Conservation (phyloP, 2,888 invertebrate genomes). For the Apamea monoglypha region DNA sequence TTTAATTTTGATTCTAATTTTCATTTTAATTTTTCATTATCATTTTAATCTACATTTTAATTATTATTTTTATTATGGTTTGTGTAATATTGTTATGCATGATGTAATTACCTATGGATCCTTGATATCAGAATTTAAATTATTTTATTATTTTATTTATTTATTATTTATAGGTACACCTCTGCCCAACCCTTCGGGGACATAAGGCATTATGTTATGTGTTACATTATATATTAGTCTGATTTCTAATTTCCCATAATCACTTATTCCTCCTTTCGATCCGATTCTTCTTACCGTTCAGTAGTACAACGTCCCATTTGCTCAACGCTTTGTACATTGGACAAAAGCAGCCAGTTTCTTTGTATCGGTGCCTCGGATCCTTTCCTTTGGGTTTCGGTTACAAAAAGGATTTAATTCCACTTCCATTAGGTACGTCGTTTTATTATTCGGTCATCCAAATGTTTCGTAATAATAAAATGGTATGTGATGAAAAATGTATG, state of each 20-base stretch:
- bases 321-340: conserved; percentile 27
- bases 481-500: not conserved
- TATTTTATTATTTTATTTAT: too few species aligned
- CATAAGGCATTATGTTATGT: too few species aligned
- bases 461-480: not conserved
- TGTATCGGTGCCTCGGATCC: conserved; percentile 28
- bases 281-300: not conserved
- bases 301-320: conserved; percentile 14
- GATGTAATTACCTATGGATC: too few species aligned
- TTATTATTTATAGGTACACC: too few species aligned
- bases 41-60: too few species aligned
- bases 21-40: too few species aligned
- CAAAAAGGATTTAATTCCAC: conserved; percentile 44
- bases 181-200: too few species aligned
- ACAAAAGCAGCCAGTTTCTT: conserved; percentile 37
- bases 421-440: conserved; percentile 27
- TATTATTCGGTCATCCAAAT: not conserved
- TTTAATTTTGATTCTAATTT: too few species aligned
- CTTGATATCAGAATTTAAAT: too few species aligned
- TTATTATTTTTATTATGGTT: too few species aligned
- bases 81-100: too few species aligned
- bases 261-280: conserved; percentile 4
- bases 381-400: conserved; percentile 29
- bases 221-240: not conserved
- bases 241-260: not conserved